Evolutionary conservation across 2,113 vertebrate genomes (phyloP), one percentile per base, ranked within the genome.

Genomic region (Egretta garzetta): DNA sequence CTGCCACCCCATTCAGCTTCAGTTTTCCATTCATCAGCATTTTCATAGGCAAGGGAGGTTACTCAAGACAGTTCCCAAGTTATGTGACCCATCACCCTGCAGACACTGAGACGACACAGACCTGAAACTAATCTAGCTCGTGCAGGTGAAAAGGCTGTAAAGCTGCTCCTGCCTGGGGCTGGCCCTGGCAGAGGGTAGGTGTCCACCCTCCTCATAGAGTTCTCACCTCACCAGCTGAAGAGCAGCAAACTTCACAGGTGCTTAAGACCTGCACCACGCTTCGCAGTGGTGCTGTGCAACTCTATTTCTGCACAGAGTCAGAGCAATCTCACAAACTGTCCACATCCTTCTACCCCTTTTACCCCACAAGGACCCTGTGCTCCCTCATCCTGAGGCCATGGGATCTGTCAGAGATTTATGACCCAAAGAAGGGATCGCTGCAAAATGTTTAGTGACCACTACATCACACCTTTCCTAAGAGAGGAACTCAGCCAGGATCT

Each of bases 281-380:
- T 73, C 21, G 4, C 50, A 71, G 56, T 16, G 33, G 1, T 62
- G 16, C 8, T 41, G 11, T 19, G 33, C 41, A 71, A 50, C 30
- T 35, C 33, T 4, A 1, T 12, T 73, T 60, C 43, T 41, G 66
- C 50, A 37, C 67, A 12, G 56, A 80, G 30, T 37, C 67, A 62
- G 35, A 74, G 24, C 9, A 55, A 26, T 20, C 28, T 55, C 73
- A 73, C 32, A 39, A 45, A 35, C 33, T 33, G 15, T 15, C 74
- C 28, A 1, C 5, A 2, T 45, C 41, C 14, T 53, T 35, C 39
- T 28, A 27, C 10, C 32, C 17, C 18, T 4, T 8, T 75, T 28
- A 50, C 6, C 28, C 53, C 35, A 19, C 0, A 1, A 76, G 39
- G 53, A n/a, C 28, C 47, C 37, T 9, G 20, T 56, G 30, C 3